Evolutionary conservation across 2,888 invertebrate species (phyloP).

Genomic region (Drosophila lacicola): DNA sequence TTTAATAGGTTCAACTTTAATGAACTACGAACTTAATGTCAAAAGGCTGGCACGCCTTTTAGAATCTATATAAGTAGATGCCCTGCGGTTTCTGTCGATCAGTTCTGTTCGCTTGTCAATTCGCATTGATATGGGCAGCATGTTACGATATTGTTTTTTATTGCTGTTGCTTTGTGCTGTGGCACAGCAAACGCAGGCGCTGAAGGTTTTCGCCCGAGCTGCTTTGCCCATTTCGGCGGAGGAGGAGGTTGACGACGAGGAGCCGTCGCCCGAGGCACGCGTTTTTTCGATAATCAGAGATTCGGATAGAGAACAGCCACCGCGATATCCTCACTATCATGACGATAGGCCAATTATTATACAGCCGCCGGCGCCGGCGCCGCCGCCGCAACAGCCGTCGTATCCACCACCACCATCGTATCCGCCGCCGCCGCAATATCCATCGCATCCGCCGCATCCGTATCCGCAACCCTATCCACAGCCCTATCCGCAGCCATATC

Average conservation of each 20-base stretch:
- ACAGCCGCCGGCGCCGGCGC: slow-evolving; percentile 10
- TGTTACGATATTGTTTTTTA: slow-evolving; percentile 23
- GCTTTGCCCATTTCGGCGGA: slow-evolving; percentile 2
- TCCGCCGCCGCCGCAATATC: slow-evolving; percentile 17
- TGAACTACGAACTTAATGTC: slow-evolving; percentile 23
- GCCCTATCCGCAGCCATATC: slow-evolving; percentile 14
- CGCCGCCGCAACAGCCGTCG: slow-evolving; percentile 3
- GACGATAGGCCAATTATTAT: slow-evolving; percentile 43
- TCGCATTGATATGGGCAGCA: slow-evolving; percentile 10
- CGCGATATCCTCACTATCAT: slow-evolving; percentile 3
- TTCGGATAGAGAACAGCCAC: slow-evolving; percentile 14
- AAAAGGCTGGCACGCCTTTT: background rate
- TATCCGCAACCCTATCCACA: slow-evolving; percentile 9
- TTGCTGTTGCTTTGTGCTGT: slow-evolving; percentile 35
- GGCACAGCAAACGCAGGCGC: slow-evolving; percentile 11
- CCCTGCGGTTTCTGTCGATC: slow-evolving; percentile 10
- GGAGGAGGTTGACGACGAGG: slow-evolving; percentile 20
- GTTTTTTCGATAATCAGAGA: slow-evolving; percentile 29
- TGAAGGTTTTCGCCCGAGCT: slow-evolving; percentile 8
- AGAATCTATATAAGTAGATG: slow-evolving; percentile 40
- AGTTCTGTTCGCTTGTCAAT: slow-evolving; percentile 24
- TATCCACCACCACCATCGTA: background rate
- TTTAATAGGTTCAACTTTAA: slow-evolving; percentile 20
- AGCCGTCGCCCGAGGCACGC: slow-evolving; percentile 40
- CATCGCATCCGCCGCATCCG: background rate